phyloP scores from a whole-genome alignment of 2,113 vertebrate genomes.

The Emydura subglobosa region DNA sequence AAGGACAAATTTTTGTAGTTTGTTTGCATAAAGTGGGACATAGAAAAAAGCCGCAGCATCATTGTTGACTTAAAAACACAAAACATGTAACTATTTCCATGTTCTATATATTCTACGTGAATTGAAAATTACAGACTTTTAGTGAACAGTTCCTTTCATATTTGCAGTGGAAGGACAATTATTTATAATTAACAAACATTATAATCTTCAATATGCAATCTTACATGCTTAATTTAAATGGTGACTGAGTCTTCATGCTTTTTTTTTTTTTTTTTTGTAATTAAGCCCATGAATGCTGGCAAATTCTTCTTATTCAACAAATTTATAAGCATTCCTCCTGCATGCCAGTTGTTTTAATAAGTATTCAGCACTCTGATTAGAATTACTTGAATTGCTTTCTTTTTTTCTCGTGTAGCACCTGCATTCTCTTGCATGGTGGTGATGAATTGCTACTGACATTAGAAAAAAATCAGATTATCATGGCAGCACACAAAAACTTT shows the following conservation, averaged over 20 bases:
- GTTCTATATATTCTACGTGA: not conserved
- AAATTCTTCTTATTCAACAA: not conserved
- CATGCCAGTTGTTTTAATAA: not conserved
- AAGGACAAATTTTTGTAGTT: not conserved
- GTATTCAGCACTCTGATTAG: not conserved
- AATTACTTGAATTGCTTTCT: slow-evolving; percentile 14
- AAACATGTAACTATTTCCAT: not conserved
- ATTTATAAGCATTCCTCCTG: slow-evolving; percentile 24
- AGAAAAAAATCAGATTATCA: not conserved
- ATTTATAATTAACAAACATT: slow-evolving; percentile 23
- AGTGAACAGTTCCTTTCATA: slow-evolving; percentile 26
- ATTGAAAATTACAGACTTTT: slow-evolving; percentile 17
- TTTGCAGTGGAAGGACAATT: slow-evolving; percentile 12
- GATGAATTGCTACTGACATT: not conserved
- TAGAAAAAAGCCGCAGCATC: not conserved
- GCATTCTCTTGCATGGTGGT: not conserved
- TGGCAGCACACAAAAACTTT: not conserved
- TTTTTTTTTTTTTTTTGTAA: not conserved
- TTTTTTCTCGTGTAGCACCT: not conserved
- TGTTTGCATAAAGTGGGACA: not conserved
- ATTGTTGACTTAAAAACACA: not conserved
- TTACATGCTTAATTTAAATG: slow-evolving; percentile 35
- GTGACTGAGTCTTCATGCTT: not conserved
- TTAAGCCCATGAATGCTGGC: not conserved
- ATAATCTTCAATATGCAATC: slow-evolving; percentile 24